A percentile compares a stretch with the other conserved stretches of the same genome.
phyloP scores from a whole-genome alignment of 2,797 vertebrate genomes.

The Crenichthys baileyi region DNA sequence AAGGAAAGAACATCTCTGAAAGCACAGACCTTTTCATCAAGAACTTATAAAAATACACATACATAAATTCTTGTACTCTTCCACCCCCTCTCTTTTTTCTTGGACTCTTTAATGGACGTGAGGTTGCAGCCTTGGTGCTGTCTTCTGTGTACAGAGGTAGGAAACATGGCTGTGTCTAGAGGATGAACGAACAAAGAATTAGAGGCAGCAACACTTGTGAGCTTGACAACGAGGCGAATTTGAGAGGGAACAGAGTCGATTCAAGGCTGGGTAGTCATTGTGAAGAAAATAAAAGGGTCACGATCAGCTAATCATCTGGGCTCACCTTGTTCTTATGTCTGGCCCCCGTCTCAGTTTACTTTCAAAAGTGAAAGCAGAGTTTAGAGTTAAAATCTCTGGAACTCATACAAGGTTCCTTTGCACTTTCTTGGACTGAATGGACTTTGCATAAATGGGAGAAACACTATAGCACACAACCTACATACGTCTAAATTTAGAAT shows the following conservation, averaged over 20 bases:
- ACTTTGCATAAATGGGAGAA: not conserved
- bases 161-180: conserved; percentile 21
- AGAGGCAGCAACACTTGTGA: conserved; percentile 10
- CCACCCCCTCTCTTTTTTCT: conserved; percentile 10
- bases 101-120: conserved; percentile 24
- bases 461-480: not conserved
- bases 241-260: conserved; percentile 27
- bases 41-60: not conserved
- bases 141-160: conserved; percentile 21
- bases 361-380: not conserved
- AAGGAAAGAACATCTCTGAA: conserved; percentile 31
- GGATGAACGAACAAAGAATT: conserved; percentile 30
- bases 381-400: not conserved
- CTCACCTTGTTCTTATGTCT: conserved; percentile 5
- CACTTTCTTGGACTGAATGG: not conserved
- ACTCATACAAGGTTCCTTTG: not conserved
- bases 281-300: conserved; percentile 12
- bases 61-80: conserved; percentile 10
- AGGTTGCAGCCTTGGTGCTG: conserved; percentile 50
- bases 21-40: conserved; percentile 28
- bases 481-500: not conserved
- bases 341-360: not conserved
- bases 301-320: conserved; percentile 11
- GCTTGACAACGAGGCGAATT: conserved; percentile 21
- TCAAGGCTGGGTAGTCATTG: conserved; percentile 48